A percentile compares a stretch with the other conserved stretches of the same genome.
phyloP scores from a whole-genome alignment of 1,140 invertebrate species.

The Notospermus geniculatus region DNA sequence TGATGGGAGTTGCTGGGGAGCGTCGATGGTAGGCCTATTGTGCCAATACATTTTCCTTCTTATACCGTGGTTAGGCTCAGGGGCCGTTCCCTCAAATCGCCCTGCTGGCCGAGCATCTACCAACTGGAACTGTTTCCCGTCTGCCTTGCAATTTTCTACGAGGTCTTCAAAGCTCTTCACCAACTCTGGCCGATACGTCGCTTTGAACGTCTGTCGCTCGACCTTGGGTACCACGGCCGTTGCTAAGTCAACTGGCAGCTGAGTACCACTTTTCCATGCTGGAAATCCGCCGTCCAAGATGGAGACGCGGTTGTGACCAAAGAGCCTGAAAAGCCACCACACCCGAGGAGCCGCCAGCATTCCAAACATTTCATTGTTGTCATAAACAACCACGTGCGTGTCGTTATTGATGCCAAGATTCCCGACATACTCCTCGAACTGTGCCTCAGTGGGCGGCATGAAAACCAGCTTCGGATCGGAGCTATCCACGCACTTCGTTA shows the following conservation, averaged over 20 bases:
- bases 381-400: constrained; percentile 50
- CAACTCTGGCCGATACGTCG: constrained; percentile 25
- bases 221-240: constrained; percentile 23
- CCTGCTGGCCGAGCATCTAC: constrained; percentile 44
- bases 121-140: constrained; percentile 31
- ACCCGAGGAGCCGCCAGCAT: constrained; percentile 45
- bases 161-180: constrained; percentile 44
- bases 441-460: constrained; percentile 38
- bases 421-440: constrained; percentile 47
- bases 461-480: constrained; percentile 29
- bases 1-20: too few relatives aligned
- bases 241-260: constrained; percentile 20
- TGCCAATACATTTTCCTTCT: not conserved
- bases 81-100: constrained; percentile 39
- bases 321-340: constrained; percentile 50
- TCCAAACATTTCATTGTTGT: constrained; percentile 39
- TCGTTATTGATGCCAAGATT: constrained; percentile 42
- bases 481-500: constrained; percentile 38
- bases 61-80: constrained; percentile 43
- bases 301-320: constrained; percentile 45
- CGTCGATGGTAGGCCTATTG: not conserved
- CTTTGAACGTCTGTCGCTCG: constrained; percentile 27
- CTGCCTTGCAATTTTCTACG: constrained; percentile 32
- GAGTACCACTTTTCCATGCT: constrained; percentile 35
- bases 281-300: constrained; percentile 46